phyloP scores from a whole-genome alignment of 2,797 vertebrate genomes.

The Pampus argenteus region DNA sequence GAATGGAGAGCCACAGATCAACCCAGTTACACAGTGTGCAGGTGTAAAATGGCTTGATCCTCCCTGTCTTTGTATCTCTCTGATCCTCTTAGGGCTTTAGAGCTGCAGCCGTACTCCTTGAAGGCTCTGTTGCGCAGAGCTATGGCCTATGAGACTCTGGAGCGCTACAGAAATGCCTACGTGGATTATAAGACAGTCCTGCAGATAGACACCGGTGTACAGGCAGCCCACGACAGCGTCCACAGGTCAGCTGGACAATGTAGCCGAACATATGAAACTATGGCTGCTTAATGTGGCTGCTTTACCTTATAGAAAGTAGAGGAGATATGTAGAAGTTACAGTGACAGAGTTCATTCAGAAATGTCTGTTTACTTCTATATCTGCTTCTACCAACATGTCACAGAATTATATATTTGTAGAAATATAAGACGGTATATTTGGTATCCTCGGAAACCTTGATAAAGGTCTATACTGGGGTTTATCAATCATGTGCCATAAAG shows the following conservation, averaged over 20 bases:
- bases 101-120: slow-evolving; percentile 92
- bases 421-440: background rate
- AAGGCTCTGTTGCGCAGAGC: slow-evolving; percentile 95
- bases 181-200: slow-evolving; percentile 95
- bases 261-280: background rate
- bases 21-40: slow-evolving; percentile 11
- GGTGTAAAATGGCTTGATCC: slow-evolving; percentile 64
- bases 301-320: background rate
- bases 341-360: background rate
- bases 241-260: slow-evolving; percentile 78
- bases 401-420: background rate
- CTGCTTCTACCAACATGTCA: too few species aligned
- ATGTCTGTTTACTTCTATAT: background rate
- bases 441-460: background rate
- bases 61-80: slow-evolving; percentile 57
- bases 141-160: slow-evolving; percentile 92
- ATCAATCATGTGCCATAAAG: background rate
- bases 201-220: slow-evolving; percentile 91
- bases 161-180: slow-evolving; percentile 93
- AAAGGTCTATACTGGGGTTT: too few species aligned
- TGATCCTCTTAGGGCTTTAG: slow-evolving; percentile 90
- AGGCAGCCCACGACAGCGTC: slow-evolving; percentile 90
- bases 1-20: slow-evolving; percentile 44
- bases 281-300: background rate
- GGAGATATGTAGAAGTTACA: background rate